phyloP scores from a whole-genome alignment of 2,797 vertebrate species.

The Ptychadena robeensis region DNA sequence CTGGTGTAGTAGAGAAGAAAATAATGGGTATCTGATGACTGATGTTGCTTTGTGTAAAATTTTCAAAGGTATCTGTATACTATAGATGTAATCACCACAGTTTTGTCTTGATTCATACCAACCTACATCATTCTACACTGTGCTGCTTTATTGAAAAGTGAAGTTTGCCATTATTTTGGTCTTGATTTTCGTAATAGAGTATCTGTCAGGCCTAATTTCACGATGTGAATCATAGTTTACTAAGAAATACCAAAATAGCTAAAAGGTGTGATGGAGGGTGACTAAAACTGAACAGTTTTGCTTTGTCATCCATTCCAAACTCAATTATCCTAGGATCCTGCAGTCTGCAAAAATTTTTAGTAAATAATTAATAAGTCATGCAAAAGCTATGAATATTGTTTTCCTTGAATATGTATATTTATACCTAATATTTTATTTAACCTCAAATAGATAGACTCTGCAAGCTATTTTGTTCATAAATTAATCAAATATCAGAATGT shows the following conservation, averaged over 20 bases:
- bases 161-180: background rate
- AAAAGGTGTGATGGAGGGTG: conserved; percentile 12
- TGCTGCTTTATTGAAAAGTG: background rate
- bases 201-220: background rate
- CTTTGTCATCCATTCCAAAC: background rate
- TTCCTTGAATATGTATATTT: too few relatives aligned
- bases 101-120: background rate
- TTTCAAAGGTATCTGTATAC: background rate
- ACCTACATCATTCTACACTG: too few relatives aligned
- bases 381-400: too few relatives aligned
- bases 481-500: too few relatives aligned
- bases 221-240: conserved; percentile 5
- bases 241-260: background rate
- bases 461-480: too few relatives aligned
- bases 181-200: background rate
- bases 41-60: background rate
- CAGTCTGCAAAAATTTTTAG: too few relatives aligned
- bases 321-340: background rate
- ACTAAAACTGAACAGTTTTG: background rate
- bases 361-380: too few relatives aligned
- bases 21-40: background rate
- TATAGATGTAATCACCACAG: background rate
- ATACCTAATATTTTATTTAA: too few relatives aligned
- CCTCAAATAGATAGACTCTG: too few relatives aligned
- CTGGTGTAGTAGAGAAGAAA: too few relatives aligned